Percentiles rank a stretch among this genome's conserved stretches.
Conservation (phyloP, 2,113 vertebrate genomes). For the Dipodomys stephensi region DNA sequence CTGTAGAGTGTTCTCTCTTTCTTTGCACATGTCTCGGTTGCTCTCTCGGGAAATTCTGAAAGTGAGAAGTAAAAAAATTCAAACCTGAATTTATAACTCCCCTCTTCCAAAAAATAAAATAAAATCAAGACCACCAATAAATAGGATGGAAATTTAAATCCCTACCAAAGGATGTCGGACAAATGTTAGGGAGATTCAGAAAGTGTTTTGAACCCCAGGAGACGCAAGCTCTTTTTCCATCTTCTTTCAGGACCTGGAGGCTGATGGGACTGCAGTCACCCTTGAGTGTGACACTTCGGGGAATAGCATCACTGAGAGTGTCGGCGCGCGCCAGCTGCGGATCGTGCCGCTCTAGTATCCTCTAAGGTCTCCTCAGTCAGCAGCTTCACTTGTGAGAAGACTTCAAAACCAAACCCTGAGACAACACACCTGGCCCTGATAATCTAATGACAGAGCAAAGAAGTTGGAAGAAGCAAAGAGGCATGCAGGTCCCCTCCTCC, state of each 20-base stretch:
- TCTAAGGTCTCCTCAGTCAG: slow-evolving; percentile 45
- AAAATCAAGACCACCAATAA: neutral
- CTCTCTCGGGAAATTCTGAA: slow-evolving; percentile 4
- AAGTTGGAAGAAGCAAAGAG: neutral
- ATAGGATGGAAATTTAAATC: neutral
- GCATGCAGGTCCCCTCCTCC: neutral
- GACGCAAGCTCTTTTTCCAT: neutral
- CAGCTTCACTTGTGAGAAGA: slow-evolving; percentile 48
- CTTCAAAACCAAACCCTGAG: slow-evolving; percentile 10
- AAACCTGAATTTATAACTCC: neutral
- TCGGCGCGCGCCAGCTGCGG: neutral
- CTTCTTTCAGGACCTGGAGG: slow-evolving; percentile 16
- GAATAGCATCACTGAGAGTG: neutral
- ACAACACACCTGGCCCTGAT: neutral
- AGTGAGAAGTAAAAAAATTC: slow-evolving; percentile 33
- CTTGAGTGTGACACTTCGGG: neutral
- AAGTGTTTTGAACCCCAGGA: neutral
- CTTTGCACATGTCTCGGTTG: slow-evolving; percentile 4
- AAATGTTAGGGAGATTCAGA: neutral
- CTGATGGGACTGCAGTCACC: slow-evolving; percentile 19
- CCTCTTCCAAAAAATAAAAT: neutral
- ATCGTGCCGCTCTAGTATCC: neutral
- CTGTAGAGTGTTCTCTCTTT: neutral
- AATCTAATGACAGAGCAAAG: neutral
- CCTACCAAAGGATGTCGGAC: slow-evolving; percentile 1